Evolutionary conservation across 2,797 vertebrate species (phyloP).

Genomic region (Hirundo rustica): DNA sequence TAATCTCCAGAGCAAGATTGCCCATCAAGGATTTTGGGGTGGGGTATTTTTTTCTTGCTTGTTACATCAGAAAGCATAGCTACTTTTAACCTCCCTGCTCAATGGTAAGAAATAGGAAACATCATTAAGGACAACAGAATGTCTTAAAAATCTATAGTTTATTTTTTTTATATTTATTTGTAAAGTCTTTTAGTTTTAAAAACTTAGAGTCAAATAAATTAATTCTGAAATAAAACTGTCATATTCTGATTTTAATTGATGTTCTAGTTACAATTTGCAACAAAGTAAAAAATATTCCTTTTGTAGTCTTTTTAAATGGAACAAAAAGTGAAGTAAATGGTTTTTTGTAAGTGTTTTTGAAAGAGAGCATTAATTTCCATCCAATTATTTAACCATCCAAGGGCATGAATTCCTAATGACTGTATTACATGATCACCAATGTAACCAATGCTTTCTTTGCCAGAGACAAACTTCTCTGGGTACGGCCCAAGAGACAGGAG

Average conservation of each 20-base stretch:
- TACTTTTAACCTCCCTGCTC: not conserved
- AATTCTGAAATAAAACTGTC: not conserved
- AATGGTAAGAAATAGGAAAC: not conserved
- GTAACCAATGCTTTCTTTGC: not conserved
- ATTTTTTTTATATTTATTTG: not conserved
- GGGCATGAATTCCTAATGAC: not conserved
- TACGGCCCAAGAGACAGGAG: not conserved
- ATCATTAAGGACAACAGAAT: not conserved
- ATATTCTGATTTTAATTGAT: not conserved
- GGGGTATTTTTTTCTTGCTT: rapidly evolving
- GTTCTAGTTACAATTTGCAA: not conserved
- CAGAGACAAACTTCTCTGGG: not conserved
- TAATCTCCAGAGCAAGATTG: not conserved
- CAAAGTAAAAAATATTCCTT: not conserved
- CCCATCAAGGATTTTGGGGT: not conserved
- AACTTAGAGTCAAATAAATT: not conserved
- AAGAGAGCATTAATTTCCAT: not conserved
- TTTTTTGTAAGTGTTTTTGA: not conserved
- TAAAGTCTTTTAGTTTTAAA: not conserved
- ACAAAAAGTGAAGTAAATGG: not conserved
- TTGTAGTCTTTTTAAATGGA: not conserved
- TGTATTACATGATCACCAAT: not conserved
- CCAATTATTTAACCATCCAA: not conserved
- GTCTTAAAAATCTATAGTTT: not conserved
- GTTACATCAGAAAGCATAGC: not conserved